Conservation (phyloP, 2,888 invertebrate genomes). For the Sinodicranocentrus sp. region DNA sequence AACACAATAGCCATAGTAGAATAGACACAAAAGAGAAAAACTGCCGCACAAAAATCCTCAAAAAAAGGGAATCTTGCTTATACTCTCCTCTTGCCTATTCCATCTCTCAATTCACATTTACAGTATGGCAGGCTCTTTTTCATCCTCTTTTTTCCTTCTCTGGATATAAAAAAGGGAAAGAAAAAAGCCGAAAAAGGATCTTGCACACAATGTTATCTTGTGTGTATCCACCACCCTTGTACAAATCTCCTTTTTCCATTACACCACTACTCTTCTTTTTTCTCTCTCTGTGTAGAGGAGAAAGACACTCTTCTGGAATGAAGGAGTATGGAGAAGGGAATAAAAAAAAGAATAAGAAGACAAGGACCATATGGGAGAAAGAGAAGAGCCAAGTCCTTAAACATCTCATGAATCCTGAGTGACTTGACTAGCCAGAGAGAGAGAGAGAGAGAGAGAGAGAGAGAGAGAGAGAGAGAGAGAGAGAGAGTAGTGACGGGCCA, state of each 20-base stretch:
- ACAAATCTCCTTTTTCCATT: not conserved
- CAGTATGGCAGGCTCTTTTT: too few species aligned
- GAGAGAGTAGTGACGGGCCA: not conserved
- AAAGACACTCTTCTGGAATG: not conserved
- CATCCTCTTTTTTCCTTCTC: too few species aligned
- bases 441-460: not conserved
- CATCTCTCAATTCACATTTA: too few species aligned
- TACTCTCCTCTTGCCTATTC: too few species aligned
- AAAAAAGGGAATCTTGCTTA: too few species aligned
- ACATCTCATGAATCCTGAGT: constrained; percentile 65
- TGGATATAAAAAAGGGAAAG: too few species aligned
- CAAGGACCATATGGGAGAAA: constrained; percentile 2
- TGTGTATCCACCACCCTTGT: not conserved
- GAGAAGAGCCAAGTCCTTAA: constrained; percentile 53
- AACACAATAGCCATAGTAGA: too few species aligned
- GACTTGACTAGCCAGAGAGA: constrained; percentile 30
- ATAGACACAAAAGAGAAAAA: too few species aligned
- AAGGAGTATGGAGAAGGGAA: constrained; percentile 7
- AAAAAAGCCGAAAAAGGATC: constrained; percentile 31
- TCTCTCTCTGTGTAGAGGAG: not conserved
- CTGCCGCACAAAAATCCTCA: too few species aligned
- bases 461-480: not conserved
- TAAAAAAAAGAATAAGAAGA: not conserved
- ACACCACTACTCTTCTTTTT: not conserved
- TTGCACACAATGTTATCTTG: constrained; percentile 5